phyloP scores from a whole-genome alignment of 2,113 vertebrate genomes.

The Monopterus albus region DNA sequence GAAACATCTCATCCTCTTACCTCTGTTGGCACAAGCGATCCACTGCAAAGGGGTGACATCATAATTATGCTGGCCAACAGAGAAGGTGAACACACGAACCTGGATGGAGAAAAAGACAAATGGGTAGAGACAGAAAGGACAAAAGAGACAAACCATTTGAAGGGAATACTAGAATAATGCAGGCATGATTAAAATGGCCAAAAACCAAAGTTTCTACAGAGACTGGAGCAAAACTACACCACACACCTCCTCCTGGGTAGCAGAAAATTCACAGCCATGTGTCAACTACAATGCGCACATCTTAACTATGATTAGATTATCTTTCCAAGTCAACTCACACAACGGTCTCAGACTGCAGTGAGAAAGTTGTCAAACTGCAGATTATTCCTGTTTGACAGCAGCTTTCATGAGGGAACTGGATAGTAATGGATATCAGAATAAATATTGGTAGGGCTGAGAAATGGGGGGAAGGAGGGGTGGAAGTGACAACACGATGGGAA shows the following conservation, averaged over 20 bases:
- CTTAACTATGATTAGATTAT: slow-evolving; percentile 12
- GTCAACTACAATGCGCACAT: slow-evolving; percentile 11
- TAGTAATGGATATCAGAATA: slow-evolving; percentile 32
- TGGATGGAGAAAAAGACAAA: slow-evolving; percentile 44
- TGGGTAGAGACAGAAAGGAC: background rate
- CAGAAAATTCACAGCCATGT: slow-evolving; percentile 17
- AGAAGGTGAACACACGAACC: slow-evolving; percentile 97
- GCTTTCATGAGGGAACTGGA: slow-evolving; percentile 18
- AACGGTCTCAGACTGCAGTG: slow-evolving; percentile 14
- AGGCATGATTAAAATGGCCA: background rate
- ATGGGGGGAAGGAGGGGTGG: slow-evolving; percentile 7
- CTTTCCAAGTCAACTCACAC: slow-evolving; percentile 27
- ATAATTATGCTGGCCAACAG: slow-evolving; percentile 97
- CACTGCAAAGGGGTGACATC: slow-evolving; percentile 97
- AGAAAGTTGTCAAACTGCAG: slow-evolving; percentile 48
- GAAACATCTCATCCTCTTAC: slow-evolving; percentile 68
- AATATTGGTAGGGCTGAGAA: slow-evolving; percentile 30
- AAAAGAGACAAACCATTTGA: background rate
- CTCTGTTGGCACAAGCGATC: slow-evolving; percentile 98
- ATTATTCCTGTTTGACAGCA: slow-evolving; percentile 54
- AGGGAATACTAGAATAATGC: background rate
- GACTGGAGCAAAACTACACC: background rate
- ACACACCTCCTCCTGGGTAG: background rate
- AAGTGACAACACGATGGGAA: slow-evolving; percentile 27
- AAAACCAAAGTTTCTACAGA: slow-evolving; percentile 5